Conservation (phyloP, 2,113 vertebrate genomes). For the Nycticryphes semicollaris region DNA sequence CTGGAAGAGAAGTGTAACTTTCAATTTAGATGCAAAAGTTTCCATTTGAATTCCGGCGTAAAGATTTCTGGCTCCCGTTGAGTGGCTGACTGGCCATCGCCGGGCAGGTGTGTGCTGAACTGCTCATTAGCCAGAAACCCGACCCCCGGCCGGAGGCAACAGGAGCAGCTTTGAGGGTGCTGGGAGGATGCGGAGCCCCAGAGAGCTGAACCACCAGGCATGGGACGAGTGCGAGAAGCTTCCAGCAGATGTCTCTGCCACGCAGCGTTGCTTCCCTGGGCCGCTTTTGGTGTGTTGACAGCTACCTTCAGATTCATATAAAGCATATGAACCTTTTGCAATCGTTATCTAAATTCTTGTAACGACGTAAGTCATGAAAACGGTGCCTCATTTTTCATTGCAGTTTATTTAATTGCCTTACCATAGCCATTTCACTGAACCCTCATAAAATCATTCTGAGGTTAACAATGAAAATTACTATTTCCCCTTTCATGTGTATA, state of each 20-base stretch:
- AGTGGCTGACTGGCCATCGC: not conserved
- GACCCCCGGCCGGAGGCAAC: not conserved
- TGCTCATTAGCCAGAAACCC: not conserved
- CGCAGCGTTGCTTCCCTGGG: not conserved
- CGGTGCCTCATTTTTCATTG: not conserved
- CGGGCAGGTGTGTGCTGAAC: not conserved
- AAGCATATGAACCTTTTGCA: constrained; percentile 43
- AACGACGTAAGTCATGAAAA: constrained; percentile 27
- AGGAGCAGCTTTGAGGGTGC: not conserved
- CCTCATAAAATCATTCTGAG: constrained; percentile 31
- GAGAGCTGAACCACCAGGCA: accelerated
- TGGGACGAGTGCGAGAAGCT: not conserved
- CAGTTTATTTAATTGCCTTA: constrained; percentile 57
- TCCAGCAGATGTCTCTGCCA: constrained; percentile 66
- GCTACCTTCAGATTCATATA: constrained; percentile 18
- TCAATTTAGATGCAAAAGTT: constrained; percentile 31
- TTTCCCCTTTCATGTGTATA: not conserved
- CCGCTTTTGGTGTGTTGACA: not conserved
- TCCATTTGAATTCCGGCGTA: not conserved
- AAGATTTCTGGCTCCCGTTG: not conserved
- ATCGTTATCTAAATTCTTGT: constrained; percentile 29
- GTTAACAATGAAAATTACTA: constrained; percentile 21
- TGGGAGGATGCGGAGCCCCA: accelerated
- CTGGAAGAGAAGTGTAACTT: not conserved
- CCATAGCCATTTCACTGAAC: not conserved